Conservation (phyloP, 2,797 vertebrate species). For the Leuciscus waleckii region DNA sequence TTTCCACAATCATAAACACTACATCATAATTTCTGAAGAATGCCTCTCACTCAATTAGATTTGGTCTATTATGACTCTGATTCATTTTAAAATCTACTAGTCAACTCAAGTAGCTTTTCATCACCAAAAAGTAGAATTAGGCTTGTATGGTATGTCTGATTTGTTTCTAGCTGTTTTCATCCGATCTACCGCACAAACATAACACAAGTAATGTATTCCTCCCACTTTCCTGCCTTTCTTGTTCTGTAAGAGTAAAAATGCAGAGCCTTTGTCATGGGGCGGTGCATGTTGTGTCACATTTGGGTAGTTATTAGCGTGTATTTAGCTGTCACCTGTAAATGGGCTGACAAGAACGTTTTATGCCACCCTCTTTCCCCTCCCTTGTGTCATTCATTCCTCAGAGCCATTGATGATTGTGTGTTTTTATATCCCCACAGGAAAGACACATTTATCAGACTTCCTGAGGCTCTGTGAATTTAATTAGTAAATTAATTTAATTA, state of each 20-base stretch:
- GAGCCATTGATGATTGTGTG: slow-evolving; percentile 21
- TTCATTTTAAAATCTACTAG: not conserved
- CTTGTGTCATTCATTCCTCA: slow-evolving; percentile 14
- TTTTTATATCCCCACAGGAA: slow-evolving; percentile 14
- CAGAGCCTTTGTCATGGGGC: slow-evolving; percentile 25
- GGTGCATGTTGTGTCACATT: slow-evolving; percentile 40
- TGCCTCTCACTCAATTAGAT: not conserved
- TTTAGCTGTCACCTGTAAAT: slow-evolving; percentile 43
- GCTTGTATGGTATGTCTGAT: not conserved
- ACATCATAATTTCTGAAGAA: slow-evolving; percentile 3
- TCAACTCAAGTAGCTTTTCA: not conserved
- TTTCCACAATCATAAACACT: not conserved
- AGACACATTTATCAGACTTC: slow-evolving; percentile 15
- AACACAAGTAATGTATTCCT: slow-evolving; percentile 47
- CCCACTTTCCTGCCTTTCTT: slow-evolving; percentile 28
- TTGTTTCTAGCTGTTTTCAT: not conserved
- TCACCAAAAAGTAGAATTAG: not conserved
- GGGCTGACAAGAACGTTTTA: not conserved
- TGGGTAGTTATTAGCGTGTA: slow-evolving; percentile 49
- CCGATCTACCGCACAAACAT: not conserved
- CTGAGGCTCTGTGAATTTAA: slow-evolving; percentile 8
- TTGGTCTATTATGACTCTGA: slow-evolving; percentile 8
- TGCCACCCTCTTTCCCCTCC: slow-evolving; percentile 10
- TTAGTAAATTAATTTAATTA: slow-evolving; percentile 8
- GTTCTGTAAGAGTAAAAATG: slow-evolving; percentile 33